Evolutionary conservation across 2,888 invertebrate genomes (phyloP).

Genomic region (Epinotia nisella): DNA sequence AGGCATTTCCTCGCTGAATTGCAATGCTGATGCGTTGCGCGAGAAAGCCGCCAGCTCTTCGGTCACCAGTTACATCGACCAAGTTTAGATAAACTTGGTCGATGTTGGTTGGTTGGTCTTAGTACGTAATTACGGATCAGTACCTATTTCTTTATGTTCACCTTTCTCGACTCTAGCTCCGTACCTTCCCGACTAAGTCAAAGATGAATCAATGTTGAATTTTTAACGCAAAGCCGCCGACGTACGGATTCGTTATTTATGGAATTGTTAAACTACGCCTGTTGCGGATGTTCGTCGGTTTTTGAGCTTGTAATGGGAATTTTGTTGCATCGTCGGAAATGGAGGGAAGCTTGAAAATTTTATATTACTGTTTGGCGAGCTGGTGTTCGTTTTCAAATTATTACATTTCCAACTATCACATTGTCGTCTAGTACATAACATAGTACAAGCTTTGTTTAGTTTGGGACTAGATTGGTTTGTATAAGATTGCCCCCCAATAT

Average conservation of each 20-base stretch:
- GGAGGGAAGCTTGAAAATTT: neutral
- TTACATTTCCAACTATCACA: no score
- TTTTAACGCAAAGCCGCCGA: constrained; percentile 25
- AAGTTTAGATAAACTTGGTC: no score
- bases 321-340: neutral
- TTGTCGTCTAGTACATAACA: no score
- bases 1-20: no score
- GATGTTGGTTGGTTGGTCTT: no score
- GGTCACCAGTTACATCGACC: no score
- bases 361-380: neutral
- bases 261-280: constrained; percentile 31
- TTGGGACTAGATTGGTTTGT: no score
- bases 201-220: constrained; percentile 41
- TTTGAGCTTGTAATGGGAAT: neutral
- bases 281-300: constrained; percentile 21
- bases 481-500: no score
- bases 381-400: neutral
- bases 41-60: no score
- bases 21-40: no score
- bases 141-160: neutral
- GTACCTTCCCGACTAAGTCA: constrained; percentile 2
- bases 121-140: neutral
- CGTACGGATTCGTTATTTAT: constrained; percentile 31
- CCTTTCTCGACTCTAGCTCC: neutral
- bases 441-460: no score